These are phyloP conservation scores for Pherbina coryleti DNA, from an alignment of 2,888 invertebrate species.

Conservation along the genomic window DNA sequence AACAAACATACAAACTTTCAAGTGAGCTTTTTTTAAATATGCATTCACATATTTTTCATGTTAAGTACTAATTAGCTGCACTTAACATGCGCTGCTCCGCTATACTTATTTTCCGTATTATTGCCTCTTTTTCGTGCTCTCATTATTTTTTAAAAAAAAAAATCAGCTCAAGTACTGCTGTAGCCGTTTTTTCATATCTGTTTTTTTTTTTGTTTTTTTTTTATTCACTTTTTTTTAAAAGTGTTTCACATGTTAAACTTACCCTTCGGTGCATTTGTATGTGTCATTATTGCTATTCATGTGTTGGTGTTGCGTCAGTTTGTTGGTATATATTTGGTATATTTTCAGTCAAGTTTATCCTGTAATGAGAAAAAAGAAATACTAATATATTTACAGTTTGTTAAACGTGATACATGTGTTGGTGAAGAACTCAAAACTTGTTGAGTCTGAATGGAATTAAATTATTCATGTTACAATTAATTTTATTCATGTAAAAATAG, in stretches of 20 bases:
- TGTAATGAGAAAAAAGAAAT: no score
- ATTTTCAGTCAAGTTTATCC: background rate
- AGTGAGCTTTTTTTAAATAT: background rate
- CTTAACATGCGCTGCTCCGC: background rate
- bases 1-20: background rate
- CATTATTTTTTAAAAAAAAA: background rate
- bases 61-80: constrained; percentile 18
- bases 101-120: background rate
- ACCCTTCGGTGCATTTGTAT: constrained; percentile 51
- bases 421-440: background rate
- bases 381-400: no score
- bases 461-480: background rate
- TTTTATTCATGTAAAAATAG: no score
- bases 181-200: background rate
- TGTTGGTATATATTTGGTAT: no score
- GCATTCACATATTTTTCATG: background rate
- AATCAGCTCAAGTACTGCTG: background rate
- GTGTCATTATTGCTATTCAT: constrained; percentile 56
- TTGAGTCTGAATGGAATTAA: background rate
- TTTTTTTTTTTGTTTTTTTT: background rate
- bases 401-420: background rate
- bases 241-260: constrained; percentile 54
- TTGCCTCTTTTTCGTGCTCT: background rate
- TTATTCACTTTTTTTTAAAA: background rate
- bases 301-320: constrained; percentile 44